Conservation (phyloP, 2,113 vertebrate genomes). For the Hiodon tergisus region DNA sequence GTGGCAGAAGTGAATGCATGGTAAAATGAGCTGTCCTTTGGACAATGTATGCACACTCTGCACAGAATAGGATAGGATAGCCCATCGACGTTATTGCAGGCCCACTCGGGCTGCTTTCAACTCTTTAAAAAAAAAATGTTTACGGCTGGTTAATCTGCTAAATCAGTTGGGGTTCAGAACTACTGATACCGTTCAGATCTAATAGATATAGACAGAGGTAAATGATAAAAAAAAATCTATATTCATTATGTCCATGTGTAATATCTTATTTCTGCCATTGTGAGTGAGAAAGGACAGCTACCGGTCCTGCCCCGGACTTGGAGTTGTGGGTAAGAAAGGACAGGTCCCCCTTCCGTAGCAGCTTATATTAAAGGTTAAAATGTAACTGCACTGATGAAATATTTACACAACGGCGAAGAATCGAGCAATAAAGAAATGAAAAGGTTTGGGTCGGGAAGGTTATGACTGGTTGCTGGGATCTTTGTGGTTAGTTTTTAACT, state of each 20-base stretch:
- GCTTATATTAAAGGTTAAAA: conserved; percentile 49
- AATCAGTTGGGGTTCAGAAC: no score
- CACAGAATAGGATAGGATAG: background rate
- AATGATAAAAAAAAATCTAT: no score
- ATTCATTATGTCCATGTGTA: no score
- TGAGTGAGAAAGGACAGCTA: conserved; percentile 30
- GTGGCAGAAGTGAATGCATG: background rate
- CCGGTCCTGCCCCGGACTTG: conserved; percentile 28
- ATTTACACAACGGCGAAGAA: conserved; percentile 49
- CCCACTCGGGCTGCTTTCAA: no score
- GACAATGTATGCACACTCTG: background rate
- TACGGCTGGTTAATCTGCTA: no score
- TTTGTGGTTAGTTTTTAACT: no score
- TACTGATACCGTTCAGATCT: no score
- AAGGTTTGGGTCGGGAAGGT: background rate
- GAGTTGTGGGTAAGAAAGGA: conserved; percentile 28
- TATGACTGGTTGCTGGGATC: no score
- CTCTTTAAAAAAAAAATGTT: no score
- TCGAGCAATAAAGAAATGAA: conserved; percentile 34
- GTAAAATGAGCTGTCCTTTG: background rate
- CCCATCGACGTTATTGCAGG: background rate
- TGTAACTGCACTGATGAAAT: conserved; percentile 49
- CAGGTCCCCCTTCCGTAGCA: conserved; percentile 32
- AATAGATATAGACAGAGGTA: no score
- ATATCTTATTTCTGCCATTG: no score